Evolutionary conservation across 2,113 vertebrate species (phyloP).

Genomic region (Cynopterus brachyotis): DNA sequence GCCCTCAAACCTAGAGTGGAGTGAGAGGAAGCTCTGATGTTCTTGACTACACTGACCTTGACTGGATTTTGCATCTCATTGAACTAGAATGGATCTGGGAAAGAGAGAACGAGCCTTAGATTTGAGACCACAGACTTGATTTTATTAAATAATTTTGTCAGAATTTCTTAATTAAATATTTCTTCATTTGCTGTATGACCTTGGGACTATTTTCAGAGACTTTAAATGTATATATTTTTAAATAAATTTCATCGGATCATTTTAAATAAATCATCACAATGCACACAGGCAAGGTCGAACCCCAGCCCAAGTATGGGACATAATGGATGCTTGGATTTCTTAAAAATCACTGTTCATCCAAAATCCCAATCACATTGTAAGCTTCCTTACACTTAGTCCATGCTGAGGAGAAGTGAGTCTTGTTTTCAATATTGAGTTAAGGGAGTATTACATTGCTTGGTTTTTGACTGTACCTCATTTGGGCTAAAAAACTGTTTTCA

Average conservation of each 20-base stretch:
- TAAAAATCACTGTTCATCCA: not conserved
- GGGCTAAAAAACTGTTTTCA: not conserved
- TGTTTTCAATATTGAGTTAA: not conserved
- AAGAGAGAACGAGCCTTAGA: too few relatives aligned
- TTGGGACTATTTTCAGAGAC: not conserved
- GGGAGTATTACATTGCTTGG: not conserved
- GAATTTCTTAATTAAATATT: too few relatives aligned
- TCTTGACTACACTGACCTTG: not conserved
- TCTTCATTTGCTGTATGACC: too few relatives aligned
- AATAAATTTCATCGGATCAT: not conserved
- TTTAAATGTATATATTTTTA: not conserved
- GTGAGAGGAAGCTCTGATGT: not conserved
- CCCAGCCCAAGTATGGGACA: fast-evolving
- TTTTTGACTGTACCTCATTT: not conserved
- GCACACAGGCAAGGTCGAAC: not conserved
- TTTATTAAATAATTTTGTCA: too few relatives aligned
- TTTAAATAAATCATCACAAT: not conserved
- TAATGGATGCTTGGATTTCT: not conserved
- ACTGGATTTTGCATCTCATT: not conserved
- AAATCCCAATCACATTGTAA: not conserved
- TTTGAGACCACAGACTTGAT: too few relatives aligned
- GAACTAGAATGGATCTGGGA: not conserved
- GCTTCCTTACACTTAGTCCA: not conserved
- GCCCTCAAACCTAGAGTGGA: not conserved
- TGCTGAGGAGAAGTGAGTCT: not conserved